Conservation (phyloP, 1,140 invertebrate genomes). For the Atopsyche davidsoni region DNA sequence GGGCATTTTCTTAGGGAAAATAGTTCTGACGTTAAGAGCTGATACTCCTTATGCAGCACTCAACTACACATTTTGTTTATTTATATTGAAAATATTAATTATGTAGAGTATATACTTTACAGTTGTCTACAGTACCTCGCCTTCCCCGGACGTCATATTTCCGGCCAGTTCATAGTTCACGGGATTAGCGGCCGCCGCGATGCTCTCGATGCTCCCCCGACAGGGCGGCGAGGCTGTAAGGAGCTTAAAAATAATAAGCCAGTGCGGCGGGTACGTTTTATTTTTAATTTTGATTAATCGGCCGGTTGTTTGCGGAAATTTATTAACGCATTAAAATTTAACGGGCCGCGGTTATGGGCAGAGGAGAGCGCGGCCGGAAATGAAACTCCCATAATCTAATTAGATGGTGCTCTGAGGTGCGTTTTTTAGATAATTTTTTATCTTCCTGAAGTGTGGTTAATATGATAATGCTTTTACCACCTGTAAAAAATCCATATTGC, state of each 20-base stretch:
- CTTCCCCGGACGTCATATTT: constrained; percentile 7
- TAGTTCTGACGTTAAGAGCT: too few species aligned
- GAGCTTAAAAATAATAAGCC: constrained; percentile 7
- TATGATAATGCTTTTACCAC: too few species aligned
- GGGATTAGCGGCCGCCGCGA: constrained; percentile 14
- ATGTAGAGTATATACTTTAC: neutral
- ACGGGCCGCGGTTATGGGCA: too few species aligned
- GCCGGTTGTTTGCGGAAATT: constrained; percentile 7
- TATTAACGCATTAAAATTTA: constrained; percentile 12
- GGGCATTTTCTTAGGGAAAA: too few species aligned
- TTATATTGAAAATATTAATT: too few species aligned
- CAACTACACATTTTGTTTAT: too few species aligned
- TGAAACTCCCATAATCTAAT: constrained; percentile 11
- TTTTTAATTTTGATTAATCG: constrained; percentile 30
- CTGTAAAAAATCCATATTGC: too few species aligned
- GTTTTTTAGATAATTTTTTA: too few species aligned
- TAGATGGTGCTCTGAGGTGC: too few species aligned
- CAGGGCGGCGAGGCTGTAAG: neutral
- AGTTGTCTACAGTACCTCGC: too few species aligned
- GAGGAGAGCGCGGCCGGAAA: constrained; percentile 1
- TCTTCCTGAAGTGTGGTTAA: too few species aligned
- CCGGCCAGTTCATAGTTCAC: constrained; percentile 13
- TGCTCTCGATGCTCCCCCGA: neutral
- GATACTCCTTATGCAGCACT: too few species aligned
- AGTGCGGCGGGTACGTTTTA: constrained; percentile 12